A percentile compares a stretch with the other conserved stretches of the same genome.
Evolutionary conservation across 2,797 vertebrate species (phyloP).

Genomic region (Microcaecilia unicolor): DNA sequence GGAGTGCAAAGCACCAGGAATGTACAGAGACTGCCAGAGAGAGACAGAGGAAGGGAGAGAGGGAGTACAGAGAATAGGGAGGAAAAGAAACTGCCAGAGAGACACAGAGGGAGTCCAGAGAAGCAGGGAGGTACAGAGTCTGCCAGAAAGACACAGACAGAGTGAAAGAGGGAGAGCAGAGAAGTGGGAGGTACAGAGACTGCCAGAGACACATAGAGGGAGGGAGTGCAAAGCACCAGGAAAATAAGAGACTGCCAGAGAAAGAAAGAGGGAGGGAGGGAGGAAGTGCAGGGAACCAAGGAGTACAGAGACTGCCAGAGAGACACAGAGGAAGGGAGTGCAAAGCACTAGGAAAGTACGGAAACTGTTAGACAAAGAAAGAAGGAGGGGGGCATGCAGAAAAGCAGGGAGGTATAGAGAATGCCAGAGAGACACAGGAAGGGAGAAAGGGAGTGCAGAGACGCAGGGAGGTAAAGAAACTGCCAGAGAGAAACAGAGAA

Average conservation of each 20-base stretch:
- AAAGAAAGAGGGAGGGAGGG: fast-evolving
- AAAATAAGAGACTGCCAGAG: background rate
- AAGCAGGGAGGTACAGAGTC: too few species aligned
- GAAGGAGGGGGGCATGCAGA: background rate
- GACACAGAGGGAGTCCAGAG: too few species aligned
- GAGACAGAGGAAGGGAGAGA: background rate
- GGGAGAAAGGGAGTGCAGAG: too few species aligned
- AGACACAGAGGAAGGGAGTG: background rate
- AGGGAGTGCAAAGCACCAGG: background rate
- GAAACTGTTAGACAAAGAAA: too few species aligned
- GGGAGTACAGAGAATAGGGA: background rate
- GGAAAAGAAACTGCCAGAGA: fast-evolving
- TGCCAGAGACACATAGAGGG: fast-evolving
- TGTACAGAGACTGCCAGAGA: too few species aligned
- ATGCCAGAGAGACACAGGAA: fast-evolving
- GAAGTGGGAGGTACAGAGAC: too few species aligned
- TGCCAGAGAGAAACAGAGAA: too few species aligned
- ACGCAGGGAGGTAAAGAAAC: too few species aligned
- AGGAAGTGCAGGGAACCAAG: background rate
- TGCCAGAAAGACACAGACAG: too few species aligned
- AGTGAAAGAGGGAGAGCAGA: background rate
- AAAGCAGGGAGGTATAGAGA: background rate
- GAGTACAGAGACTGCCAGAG: background rate
- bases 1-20: background rate
- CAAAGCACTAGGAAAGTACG: fast-evolving